Conservation (phyloP, 2,888 invertebrate genomes). For the Tupiocoris notatus region DNA sequence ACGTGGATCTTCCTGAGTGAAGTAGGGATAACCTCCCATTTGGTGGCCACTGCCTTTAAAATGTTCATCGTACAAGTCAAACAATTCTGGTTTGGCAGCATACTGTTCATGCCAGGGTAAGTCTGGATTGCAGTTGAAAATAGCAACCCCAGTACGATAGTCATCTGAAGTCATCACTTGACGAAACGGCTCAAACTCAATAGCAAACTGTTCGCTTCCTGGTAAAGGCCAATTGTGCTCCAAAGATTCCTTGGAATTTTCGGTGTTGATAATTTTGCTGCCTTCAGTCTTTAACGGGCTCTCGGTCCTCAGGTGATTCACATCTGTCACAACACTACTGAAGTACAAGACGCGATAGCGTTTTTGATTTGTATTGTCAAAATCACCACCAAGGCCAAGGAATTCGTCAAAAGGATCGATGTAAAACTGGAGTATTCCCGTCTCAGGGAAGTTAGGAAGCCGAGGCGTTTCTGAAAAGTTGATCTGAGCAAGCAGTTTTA, state of each 20-base stretch:
- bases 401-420: slow-evolving; percentile 35
- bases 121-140: slow-evolving; percentile 23
- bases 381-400: slow-evolving; percentile 22
- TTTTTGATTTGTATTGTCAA: slow-evolving; percentile 24
- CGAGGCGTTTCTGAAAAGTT: slow-evolving; percentile 24
- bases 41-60: slow-evolving; percentile 30
- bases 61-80: slow-evolving; percentile 17
- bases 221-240: slow-evolving; percentile 25
- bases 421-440: slow-evolving; percentile 30
- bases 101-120: slow-evolving; percentile 36
- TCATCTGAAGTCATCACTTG: slow-evolving; percentile 35
- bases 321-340: slow-evolving; percentile 16
- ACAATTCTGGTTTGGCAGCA: slow-evolving; percentile 24
- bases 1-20: slow-evolving; percentile 35
- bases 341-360: slow-evolving; percentile 32
- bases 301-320: slow-evolving; percentile 15
- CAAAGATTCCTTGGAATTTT: slow-evolving; percentile 4
- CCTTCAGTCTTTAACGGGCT: slow-evolving; percentile 23
- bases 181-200: slow-evolving; percentile 29
- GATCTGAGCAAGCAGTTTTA: slow-evolving; percentile 24
- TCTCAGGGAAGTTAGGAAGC: slow-evolving; percentile 7
- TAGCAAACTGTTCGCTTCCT: slow-evolving; percentile 3
- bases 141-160: not conserved
- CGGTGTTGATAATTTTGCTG: slow-evolving; percentile 14
- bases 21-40: slow-evolving; percentile 27